Evolutionary conservation across 1,140 invertebrate species (phyloP).

Genomic region (Drosophila erecta): DNA sequence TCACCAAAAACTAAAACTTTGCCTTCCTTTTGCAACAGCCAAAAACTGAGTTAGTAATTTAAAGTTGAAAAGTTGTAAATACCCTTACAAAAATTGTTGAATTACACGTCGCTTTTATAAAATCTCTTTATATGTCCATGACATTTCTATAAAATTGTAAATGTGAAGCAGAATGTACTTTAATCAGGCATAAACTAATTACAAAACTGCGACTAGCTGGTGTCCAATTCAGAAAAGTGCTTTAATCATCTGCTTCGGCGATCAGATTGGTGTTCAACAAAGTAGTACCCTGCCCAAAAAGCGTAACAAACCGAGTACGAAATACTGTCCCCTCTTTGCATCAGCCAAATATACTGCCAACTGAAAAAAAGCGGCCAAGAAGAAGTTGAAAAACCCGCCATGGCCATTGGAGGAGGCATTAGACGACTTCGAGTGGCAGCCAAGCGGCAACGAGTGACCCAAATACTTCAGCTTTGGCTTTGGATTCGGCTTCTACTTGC

Average conservation of each 20-base stretch:
- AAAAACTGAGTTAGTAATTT: background rate
- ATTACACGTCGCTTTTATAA: no score
- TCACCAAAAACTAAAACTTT: conserved; percentile 11
- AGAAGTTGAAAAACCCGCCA: conserved; percentile 49
- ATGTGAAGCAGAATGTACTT: no score
- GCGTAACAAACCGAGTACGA: conserved; percentile 30
- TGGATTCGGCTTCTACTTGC: conserved; percentile 36
- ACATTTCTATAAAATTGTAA: no score
- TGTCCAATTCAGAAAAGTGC: background rate
- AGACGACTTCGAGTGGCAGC: conserved; percentile 57
- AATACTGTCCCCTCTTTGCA: conserved; percentile 35
- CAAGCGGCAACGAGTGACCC: conserved; percentile 65
- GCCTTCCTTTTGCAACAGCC: conserved; percentile 40
- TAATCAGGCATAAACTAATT: no score
- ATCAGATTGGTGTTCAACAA: conserved; percentile 1
- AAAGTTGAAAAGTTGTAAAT: background rate
- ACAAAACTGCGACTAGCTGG: background rate
- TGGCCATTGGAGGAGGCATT: conserved; percentile 58
- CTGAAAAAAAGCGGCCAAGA: conserved; percentile 19
- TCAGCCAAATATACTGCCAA: conserved; percentile 24
- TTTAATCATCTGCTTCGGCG: background rate
- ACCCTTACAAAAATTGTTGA: background rate
- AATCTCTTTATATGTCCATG: no score
- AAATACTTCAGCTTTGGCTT: conserved; percentile 57
- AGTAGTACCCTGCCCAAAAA: conserved; percentile 11